phyloP scores from a whole-genome alignment of 2,888 invertebrate genomes.

The Tupiocoris notatus region DNA sequence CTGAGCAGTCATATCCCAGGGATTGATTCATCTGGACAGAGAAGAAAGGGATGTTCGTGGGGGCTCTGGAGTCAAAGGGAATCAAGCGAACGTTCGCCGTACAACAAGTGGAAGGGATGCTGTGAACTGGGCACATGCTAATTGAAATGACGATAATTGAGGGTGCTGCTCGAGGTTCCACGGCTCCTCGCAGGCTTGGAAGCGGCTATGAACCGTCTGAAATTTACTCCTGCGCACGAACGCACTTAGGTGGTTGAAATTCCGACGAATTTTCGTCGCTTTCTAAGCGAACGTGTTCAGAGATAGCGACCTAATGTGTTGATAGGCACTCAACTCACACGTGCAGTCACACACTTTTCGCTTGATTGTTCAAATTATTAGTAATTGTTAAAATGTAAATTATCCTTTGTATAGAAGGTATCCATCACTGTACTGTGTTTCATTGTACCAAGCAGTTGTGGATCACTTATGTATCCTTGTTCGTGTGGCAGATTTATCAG shows the following conservation, averaged over 20 bases:
- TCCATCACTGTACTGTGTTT: no score
- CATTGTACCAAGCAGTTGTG: no score
- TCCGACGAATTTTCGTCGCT: background rate
- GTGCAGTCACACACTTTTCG: no score
- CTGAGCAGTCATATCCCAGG: background rate
- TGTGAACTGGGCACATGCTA: background rate
- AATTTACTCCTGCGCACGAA: background rate
- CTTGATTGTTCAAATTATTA: no score
- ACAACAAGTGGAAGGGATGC: no score
- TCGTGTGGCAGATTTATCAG: no score
- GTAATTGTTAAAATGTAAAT: no score
- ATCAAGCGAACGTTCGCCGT: background rate
- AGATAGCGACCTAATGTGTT: no score
- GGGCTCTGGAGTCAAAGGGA: background rate
- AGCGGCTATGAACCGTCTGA: background rate
- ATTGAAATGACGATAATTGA: background rate
- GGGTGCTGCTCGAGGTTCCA: background rate
- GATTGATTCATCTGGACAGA: background rate
- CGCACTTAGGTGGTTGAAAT: background rate
- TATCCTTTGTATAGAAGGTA: no score
- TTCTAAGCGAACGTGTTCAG: no score
- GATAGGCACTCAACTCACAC: no score
- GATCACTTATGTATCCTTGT: no score
- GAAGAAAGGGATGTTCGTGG: background rate
- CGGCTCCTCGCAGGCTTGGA: background rate